Evolutionary conservation across 2,888 invertebrate genomes (phyloP), one percentile per base, ranked within the genome.

Genomic region (Acleris laterana): DNA sequence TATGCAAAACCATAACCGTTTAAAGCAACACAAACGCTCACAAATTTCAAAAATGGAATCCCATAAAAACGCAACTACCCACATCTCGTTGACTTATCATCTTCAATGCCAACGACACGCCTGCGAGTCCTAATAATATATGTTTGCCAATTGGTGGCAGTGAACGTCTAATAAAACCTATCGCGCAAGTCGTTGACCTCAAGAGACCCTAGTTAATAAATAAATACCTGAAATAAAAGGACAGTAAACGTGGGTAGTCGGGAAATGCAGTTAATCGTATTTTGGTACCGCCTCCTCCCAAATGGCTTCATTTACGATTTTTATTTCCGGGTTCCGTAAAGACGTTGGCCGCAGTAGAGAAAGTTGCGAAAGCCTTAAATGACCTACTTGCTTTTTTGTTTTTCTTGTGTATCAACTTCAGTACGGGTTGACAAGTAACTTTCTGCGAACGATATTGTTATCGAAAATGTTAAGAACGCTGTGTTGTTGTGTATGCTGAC

Each of bases 241-340:
- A 89, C 88, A 87, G 84, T 91, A 90, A 92, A 92, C 82, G 86
- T 77, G 81, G 81, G 81, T 79, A 78, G 81, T 84, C 85, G 84
- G 81, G 84, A 85, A 89, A 89, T 82, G 90, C 83, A 90, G 87
- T 92, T 92, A 92, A 92, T 90, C 86, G 87, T 84, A 82, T 86
- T 85, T 80, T 80, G 85, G 85, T 84, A 85, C 87, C 84, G 86
- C 83, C 85, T 81, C 83, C 74, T 84, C 83, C 80, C 77, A 80
- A 92, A 93, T 91, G 81, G 89, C 92, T 93, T 93, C 92, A 93
- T 93, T 92, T 93, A 91, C 92, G 89, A 90, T 93, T 92, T 92
- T 92, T 92, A 91, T 90, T 89, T 90, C 88, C 89, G 85, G 72
- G 46, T 57, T 48, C 51, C 51, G 25, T 19, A 25, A 32, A 85